phyloP scores from a whole-genome alignment of 2,888 invertebrate species.

The Caenorhabditis imperialis region DNA sequence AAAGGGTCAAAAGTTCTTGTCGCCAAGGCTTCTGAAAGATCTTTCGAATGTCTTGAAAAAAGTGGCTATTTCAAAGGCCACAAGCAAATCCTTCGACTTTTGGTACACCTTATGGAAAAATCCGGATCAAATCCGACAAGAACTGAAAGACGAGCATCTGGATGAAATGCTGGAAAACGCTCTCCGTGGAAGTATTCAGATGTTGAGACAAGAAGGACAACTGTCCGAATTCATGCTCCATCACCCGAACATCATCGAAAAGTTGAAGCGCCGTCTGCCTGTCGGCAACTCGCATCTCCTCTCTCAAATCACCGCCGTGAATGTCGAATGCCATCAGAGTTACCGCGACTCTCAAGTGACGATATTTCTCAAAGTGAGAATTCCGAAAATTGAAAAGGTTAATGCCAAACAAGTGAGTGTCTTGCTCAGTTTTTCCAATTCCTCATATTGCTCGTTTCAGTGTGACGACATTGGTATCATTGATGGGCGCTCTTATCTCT shows the following conservation, averaged over 20 bases:
- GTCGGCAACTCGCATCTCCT: slow-evolving; percentile 9
- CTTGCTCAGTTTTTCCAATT: neutral
- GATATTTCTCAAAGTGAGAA: slow-evolving; percentile 18
- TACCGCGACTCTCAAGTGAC: slow-evolving; percentile 17
- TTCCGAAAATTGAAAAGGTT: slow-evolving; percentile 9
- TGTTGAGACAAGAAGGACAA: slow-evolving; percentile 2
- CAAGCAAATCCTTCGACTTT: slow-evolving; percentile 4
- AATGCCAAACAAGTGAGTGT: slow-evolving; percentile 1
- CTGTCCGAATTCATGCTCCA: slow-evolving; percentile 26
- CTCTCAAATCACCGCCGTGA: neutral
- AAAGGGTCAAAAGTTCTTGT: no score
- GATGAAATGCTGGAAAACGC: slow-evolving; percentile 26
- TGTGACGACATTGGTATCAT: slow-evolving; percentile 36
- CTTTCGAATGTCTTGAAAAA: slow-evolving; percentile 6
- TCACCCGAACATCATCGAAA: slow-evolving; percentile 10
- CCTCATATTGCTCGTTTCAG: slow-evolving; percentile 6
- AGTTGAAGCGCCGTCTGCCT: slow-evolving; percentile 16
- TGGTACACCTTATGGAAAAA: slow-evolving; percentile 23
- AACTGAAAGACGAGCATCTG: slow-evolving; percentile 8
- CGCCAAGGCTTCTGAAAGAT: neutral
- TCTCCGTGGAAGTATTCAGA: slow-evolving; percentile 22
- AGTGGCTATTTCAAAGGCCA: neutral
- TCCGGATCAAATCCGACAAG: neutral
- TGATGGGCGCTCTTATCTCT: slow-evolving; percentile 7
- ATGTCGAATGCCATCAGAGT: slow-evolving; percentile 8